Evolutionary conservation across 2,888 invertebrate genomes (phyloP), one percentile per base, ranked within the genome.

Genomic region (Epinotia demarniana): DNA sequence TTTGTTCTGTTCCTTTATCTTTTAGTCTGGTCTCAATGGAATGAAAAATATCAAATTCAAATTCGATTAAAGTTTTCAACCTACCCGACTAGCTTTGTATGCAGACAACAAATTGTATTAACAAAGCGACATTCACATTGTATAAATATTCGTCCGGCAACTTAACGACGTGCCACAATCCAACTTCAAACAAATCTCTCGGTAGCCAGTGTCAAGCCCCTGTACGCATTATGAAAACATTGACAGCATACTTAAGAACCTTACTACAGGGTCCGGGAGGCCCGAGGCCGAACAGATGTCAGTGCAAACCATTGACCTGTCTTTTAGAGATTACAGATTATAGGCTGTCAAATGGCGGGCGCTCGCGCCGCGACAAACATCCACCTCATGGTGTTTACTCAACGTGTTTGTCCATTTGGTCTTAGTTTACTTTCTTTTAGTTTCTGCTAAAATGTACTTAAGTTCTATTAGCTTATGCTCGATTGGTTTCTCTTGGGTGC

Each of bases 341-440:
- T 67, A 55, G 43, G 39, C 75, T 72, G 75, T 72, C 75, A 72
- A 46, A 75, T 71, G 75, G 72, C 71, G 62, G 61, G 61, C 61
- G 61, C 61, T 53, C 67, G 68, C 61, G 62, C 13, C 57, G 60
- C 60, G 72, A 63, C 75, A 72, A 72, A 61, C 71, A 71, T 76
- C 71, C 66, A 57, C 74, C 64, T 60, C 75, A 66, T 43, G 60
- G 39, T 64, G 58, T 66, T 60, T 71, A 23, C 60, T 77, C 77
- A 76, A 75, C 77, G 78, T 87, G 84, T 87, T 85, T 86, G 82
- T 81, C 80, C 84, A 80, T 83, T 80, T 73, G 77, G 71, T 39
- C 75, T 77, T 77, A 81, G 85, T 84, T 85, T 86, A 77, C 82
- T 83, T 85, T 86, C 81, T 84, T 85, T 81, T 79, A 81, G 77